These are phyloP conservation scores for Apostichopus leukothele DNA, from an alignment of 53 echinoderm and acorn worm species.

Conservation along the genomic window DNA sequence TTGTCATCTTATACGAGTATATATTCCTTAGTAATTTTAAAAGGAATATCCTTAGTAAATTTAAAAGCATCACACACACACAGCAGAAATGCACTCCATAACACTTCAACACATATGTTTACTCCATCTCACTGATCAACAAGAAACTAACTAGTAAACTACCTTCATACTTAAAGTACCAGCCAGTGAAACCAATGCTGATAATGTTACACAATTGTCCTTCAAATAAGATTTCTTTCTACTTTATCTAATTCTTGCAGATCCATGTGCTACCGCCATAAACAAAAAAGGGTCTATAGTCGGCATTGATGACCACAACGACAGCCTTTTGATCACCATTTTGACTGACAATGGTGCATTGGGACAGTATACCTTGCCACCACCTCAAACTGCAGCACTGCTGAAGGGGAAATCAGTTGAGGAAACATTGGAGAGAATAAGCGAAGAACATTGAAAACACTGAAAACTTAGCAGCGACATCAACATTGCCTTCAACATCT, in stretches of 20 bases:
- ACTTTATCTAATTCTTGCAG: background rate
- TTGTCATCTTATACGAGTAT: too few relatives aligned
- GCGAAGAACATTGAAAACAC: background rate
- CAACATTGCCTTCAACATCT: background rate
- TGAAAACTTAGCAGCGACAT: background rate
- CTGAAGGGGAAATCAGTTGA: background rate
- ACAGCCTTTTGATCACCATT: background rate
- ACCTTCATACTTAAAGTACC: too few relatives aligned
- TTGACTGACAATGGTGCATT: constrained; percentile 5
- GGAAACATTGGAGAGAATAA: background rate
- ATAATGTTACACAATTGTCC: background rate
- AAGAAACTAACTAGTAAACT: too few relatives aligned
- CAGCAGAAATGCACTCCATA: too few relatives aligned
- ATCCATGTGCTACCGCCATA: background rate
- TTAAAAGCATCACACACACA: too few relatives aligned
- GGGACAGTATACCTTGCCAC: background rate
- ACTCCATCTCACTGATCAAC: too few relatives aligned
- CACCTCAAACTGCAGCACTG: background rate
- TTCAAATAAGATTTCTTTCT: constrained; percentile 7
- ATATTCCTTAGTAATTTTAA: too few relatives aligned
- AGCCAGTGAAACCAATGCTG: background rate
- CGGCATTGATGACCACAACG: background rate
- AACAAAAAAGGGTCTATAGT: background rate
- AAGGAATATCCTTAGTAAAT: too few relatives aligned
- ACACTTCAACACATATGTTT: too few relatives aligned